Evolutionary conservation across 2,797 vertebrate genomes (phyloP).

Genomic region (Danio choprae): DNA sequence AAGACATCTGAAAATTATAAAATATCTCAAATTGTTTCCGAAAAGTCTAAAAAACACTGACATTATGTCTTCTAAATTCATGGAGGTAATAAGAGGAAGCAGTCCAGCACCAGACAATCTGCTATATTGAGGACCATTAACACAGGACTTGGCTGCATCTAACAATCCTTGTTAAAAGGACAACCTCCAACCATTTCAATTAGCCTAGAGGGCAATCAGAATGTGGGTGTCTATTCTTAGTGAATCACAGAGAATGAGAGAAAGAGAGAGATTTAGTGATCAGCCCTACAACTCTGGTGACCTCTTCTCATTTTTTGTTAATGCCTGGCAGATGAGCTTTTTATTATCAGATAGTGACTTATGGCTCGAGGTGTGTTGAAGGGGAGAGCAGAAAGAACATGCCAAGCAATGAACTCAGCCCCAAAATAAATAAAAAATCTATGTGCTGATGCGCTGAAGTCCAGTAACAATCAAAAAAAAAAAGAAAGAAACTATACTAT

Average conservation of each 20-base stretch:
- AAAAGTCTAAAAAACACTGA: conserved; percentile 28
- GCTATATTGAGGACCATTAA: conserved; percentile 76
- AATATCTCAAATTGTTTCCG: background rate
- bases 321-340: conserved; percentile 71
- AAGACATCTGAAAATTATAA: background rate
- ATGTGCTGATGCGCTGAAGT: conserved; percentile 32
- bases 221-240: conserved; percentile 53
- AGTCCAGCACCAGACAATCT: conserved; percentile 73
- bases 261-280: conserved; percentile 84
- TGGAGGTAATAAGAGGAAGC: conserved; percentile 70
- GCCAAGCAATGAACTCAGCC: conserved; percentile 44
- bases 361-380: conserved; percentile 40
- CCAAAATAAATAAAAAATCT: conserved; percentile 45
- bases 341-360: conserved; percentile 67
- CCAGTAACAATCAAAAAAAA: conserved; percentile 42
- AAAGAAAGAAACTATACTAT: background rate
- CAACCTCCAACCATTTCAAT: conserved; percentile 74
- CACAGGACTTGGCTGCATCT: conserved; percentile 68
- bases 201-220: conserved; percentile 67
- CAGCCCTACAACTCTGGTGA: conserved; percentile 79
- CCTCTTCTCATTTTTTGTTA: conserved; percentile 80
- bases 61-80: conserved; percentile 58
- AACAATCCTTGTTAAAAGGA: conserved; percentile 72
- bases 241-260: conserved; percentile 55
- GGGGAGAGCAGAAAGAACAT: conserved; percentile 53